Base-by-base conservation (phyloP, 2,888 invertebrate genomes). In the Pandemis cinnamomeana region DNA sequence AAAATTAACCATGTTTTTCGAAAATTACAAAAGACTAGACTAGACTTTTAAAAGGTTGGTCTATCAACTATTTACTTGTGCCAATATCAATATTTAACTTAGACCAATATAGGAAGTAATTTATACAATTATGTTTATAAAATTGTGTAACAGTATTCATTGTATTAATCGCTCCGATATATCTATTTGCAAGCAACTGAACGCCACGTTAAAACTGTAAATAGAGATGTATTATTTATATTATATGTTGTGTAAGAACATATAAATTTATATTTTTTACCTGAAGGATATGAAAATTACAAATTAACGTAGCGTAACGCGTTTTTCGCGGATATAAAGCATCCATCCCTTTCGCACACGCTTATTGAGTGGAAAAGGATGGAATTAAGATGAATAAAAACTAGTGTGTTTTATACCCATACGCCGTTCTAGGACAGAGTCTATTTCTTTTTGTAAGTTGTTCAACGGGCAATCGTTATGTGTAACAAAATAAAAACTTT, bases 211-310 rank as follows among this genome's bases (percentile, higher is more conserved):
- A n/a, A 41, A 61, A 42, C 51, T 60, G 61, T 61, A 70, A 61
- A 61, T 70, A 67, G 53, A 60, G 20, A 55, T 71, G 51, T 66
- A 53, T 20, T 68, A 58, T 58, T 44, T 68, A 58, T 68, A 55
- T 66, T n/a, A 36, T 51, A n/a, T 66, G 66, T 41, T 53, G 51
- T 53, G 51, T 15, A 44, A 20, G 27, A 67, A 41, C 67, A 67
- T 53, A 41, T 15, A 10, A 41, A 42, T n/a, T 51, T 67, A 44
- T 63, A 63, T 53, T 51, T 67, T 41, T n/a, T 36, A 67, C 41
- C 5, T 15, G 41, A 44, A 10, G 42, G 8, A 64, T 36, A 36
- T 36, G n/a, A 67, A 41, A 27, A 36, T 64, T 46, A 64, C 63
- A 63, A 67, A 51, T 66, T 66, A 51, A 41, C 36, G n/a, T 64